These are phyloP conservation scores for Porphyrio hochstetteri DNA, from an alignment of 2,113 vertebrate species.

Conservation along the genomic window DNA sequence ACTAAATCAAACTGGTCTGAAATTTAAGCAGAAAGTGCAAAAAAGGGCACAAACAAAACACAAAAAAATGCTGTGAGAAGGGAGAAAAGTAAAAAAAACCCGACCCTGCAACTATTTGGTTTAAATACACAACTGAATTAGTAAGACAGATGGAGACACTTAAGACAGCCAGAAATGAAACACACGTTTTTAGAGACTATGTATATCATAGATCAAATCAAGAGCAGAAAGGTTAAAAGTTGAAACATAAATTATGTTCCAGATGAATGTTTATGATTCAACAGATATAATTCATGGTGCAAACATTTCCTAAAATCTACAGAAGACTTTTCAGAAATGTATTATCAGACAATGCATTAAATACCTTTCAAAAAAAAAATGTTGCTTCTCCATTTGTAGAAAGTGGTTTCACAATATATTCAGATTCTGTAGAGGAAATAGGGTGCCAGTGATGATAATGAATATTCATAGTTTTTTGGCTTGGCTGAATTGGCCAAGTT, in stretches of 20 bases:
- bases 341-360: background rate
- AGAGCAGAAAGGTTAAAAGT: background rate
- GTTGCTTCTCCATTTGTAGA: background rate
- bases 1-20: background rate
- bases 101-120: background rate
- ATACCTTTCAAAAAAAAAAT: background rate
- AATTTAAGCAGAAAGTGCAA: background rate
- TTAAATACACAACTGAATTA: background rate
- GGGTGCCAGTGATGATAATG: background rate
- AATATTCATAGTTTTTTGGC: background rate
- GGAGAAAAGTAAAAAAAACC: rapidly evolving
- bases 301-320: background rate
- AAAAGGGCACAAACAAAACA: background rate
- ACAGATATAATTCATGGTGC: background rate
- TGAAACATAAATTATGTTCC: background rate
- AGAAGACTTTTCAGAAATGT: background rate
- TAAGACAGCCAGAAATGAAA: background rate
- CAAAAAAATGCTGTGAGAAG: background rate
- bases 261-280: background rate
- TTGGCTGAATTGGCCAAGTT: background rate
- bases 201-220: background rate
- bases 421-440: background rate
- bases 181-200: background rate
- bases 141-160: background rate
- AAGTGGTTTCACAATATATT: background rate